Evolutionary conservation across 1,140 invertebrate genomes (phyloP), one percentile per base, ranked within the genome.

Genomic region (Drosophila mayri): DNA sequence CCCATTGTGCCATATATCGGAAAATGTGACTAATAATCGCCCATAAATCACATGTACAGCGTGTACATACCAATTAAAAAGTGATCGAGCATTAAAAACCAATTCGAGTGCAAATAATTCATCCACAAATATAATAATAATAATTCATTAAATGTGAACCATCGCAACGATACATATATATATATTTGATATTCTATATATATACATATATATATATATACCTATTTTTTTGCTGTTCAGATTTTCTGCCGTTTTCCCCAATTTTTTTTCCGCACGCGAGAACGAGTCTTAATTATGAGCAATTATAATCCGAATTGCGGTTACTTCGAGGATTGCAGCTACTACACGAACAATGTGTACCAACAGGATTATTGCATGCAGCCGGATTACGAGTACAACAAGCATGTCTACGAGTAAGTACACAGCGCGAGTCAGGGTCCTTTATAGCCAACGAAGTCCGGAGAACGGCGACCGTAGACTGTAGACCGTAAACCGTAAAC

Each of bases 301-400:
- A 91, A 92, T 85, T 92, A 92, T 87, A 92, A 92, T 92, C 88
- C 91, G 71, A 92, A 91, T 88, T 87, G 88, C 76, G 88, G 88
- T 84, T 92, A 92, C 81, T 92, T 90, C 63, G 91, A 92, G 78
- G 91, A 92, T 85, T 92, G 90, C 81, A 46, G 82, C 74, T 91
- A 90, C 55, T 90, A 79, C 68, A 82, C 81, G 71, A 92, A 86
- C 65, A 90, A 92, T 80, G 82, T 82, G 65, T 91, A 92, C 73
- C 91, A 91, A 76, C 91, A 84, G 88, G 91, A 92, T 90, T 92
- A 92, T 82, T 92, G 81, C 83, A 91, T 92, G 88, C 91, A 81
- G 76, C 88, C 75, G 85, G 91, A 92, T 85, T 92, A 91, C 61
- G 91, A 92, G 76, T 91, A 92, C 65, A 92, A 88, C 61, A 85